Evolutionary conservation across 2,113 vertebrate species (phyloP).

Genomic region (Nestor notabilis): DNA sequence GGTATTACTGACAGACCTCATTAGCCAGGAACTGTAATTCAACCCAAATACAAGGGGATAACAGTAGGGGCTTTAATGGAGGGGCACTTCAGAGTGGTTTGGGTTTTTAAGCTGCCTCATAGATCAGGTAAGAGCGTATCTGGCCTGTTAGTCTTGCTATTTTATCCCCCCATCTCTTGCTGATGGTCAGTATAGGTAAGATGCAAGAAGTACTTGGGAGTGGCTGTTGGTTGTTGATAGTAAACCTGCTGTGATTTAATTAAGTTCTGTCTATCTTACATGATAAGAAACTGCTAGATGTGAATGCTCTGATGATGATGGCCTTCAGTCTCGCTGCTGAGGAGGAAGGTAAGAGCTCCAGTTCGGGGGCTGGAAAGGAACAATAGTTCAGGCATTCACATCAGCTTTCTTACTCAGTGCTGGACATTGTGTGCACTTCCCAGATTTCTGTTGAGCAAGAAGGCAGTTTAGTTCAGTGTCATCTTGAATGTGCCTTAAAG

Average conservation of each 20-base stretch:
- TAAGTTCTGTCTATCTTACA: rapidly evolving
- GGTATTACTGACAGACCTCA: background rate
- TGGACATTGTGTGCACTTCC: background rate
- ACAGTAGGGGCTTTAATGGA: rapidly evolving
- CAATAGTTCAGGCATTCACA: rapidly evolving
- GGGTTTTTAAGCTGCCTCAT: background rate
- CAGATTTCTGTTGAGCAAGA: background rate
- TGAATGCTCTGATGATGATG: background rate
- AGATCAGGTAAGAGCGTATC: background rate
- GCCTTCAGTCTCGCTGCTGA: rapidly evolving
- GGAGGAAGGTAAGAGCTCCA: background rate
- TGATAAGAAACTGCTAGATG: background rate
- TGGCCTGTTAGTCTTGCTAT: background rate
- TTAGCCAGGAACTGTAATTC: background rate
- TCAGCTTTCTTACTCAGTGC: background rate
- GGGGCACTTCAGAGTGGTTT: background rate
- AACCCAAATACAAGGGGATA: background rate
- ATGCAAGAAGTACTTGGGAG: background rate
- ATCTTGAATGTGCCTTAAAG: slow-evolving; percentile 2
- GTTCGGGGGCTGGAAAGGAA: background rate
- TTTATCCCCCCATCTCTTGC: background rate
- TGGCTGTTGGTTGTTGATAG: background rate
- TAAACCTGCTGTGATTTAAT: background rate
- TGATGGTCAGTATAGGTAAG: rapidly evolving
- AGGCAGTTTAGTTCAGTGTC: background rate